A percentile compares a stretch with the other conserved stretches of the same genome.
Evolutionary conservation across 2,888 invertebrate genomes (phyloP).

Genomic region (Blastobasis adustella): DNA sequence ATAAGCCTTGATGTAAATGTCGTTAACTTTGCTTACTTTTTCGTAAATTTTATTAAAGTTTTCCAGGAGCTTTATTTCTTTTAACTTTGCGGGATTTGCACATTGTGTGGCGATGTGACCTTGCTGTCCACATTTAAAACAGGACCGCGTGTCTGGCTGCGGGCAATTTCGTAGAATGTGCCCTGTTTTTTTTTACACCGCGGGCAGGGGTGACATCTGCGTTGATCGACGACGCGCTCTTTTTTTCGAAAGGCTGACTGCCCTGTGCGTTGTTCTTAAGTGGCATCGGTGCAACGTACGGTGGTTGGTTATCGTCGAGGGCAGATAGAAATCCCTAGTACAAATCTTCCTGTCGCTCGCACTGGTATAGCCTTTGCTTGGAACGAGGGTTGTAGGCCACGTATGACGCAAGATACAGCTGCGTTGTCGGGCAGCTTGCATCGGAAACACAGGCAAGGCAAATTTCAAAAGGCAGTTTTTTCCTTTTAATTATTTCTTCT

Average conservation of each 20-base stretch:
- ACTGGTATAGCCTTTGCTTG: constrained; percentile 21
- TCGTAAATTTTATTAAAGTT: constrained; percentile 13
- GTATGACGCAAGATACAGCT: constrained; percentile 20
- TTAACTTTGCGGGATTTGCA: neutral
- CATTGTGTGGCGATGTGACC: constrained; percentile 16
- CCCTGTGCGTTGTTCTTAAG: neutral
- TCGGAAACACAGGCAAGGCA: constrained; percentile 24
- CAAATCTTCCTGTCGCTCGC: constrained; percentile 17
- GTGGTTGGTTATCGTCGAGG: constrained; percentile 16
- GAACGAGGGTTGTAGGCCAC: constrained; percentile 16
- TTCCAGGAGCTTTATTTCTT: constrained; percentile 14
- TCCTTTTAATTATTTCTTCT: constrained; percentile 19
- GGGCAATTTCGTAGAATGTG: constrained; percentile 13
- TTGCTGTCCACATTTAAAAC: constrained; percentile 14
- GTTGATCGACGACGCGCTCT: neutral
- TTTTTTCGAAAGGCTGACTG: neutral
- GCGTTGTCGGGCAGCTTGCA: constrained; percentile 18
- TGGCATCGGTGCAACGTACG: constrained; percentile 4
- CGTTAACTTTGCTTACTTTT: constrained; percentile 9
- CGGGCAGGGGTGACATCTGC: constrained; percentile 10
- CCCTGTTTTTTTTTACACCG: constrained; percentile 15
- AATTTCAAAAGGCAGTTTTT: constrained; percentile 14
- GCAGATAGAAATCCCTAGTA: constrained; percentile 19
- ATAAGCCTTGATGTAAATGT: constrained; percentile 9
- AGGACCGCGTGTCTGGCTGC: constrained; percentile 12